Evolutionary conservation across 2,113 vertebrate genomes (phyloP).

Genomic region (Corythornis cristatus): DNA sequence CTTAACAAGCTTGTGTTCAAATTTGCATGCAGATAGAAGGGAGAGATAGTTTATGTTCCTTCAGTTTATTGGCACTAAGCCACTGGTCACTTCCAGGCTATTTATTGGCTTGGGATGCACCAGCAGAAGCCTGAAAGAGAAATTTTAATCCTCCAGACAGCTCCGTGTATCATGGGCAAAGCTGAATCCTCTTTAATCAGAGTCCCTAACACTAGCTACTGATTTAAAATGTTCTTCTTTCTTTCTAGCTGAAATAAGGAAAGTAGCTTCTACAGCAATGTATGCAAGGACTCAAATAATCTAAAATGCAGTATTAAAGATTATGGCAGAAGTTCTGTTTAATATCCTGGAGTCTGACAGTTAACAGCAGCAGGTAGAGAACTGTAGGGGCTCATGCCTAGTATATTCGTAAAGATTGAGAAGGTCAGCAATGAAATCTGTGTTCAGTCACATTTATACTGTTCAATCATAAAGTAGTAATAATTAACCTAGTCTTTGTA

Average conservation of each 20-base stretch:
- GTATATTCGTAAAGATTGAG: slow-evolving; percentile 10
- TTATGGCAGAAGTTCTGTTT: slow-evolving; percentile 18
- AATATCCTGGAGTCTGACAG: slow-evolving; percentile 29
- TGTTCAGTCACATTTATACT: background rate
- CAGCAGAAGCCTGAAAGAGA: slow-evolving; percentile 9
- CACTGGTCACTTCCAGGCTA: slow-evolving; percentile 11
- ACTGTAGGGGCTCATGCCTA: background rate
- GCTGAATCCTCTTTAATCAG: slow-evolving; percentile 52
- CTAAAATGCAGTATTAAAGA: slow-evolving; percentile 27
- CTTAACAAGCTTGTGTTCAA: background rate
- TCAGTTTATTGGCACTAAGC: slow-evolving; percentile 21
- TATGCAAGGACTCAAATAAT: slow-evolving; percentile 1
- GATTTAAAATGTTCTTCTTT: slow-evolving; percentile 41
- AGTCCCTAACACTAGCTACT: slow-evolving; percentile 29
- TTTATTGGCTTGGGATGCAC: slow-evolving; percentile 15
- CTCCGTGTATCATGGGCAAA: slow-evolving; percentile 13
- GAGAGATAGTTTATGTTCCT: background rate
- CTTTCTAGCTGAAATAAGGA: slow-evolving; percentile 2
- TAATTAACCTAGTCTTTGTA: background rate
- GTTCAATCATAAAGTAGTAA: background rate
- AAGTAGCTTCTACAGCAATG: background rate
- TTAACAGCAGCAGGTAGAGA: background rate
- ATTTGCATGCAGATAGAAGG: background rate
- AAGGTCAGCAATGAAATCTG: background rate
- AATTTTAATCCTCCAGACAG: slow-evolving; percentile 52